Conservation (phyloP, 2,113 vertebrate species). For the Andinoacara biseriatus region DNA sequence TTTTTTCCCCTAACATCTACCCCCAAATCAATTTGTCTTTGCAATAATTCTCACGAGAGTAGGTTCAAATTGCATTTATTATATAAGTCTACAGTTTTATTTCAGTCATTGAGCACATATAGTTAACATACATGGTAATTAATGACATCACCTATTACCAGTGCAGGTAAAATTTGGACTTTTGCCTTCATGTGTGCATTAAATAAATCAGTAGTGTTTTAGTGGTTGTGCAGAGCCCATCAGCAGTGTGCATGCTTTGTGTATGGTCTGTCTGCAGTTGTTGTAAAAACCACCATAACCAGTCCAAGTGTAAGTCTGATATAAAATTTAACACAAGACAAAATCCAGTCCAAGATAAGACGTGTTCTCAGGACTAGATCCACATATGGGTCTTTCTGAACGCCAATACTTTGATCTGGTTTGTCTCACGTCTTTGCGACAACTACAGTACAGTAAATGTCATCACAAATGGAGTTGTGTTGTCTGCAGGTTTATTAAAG, state of each 20-base stretch:
- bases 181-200: background rate
- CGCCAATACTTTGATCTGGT: background rate
- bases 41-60: background rate
- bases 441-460: background rate
- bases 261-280: background rate
- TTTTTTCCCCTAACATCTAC: background rate
- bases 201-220: background rate
- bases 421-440: background rate
- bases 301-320: background rate
- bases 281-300: background rate
- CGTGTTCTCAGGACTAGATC: background rate
- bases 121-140: background rate
- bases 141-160: background rate
- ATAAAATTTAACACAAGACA: background rate
- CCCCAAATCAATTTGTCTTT: conserved; percentile 30
- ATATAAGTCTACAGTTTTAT: background rate
- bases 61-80: background rate
- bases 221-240: background rate
- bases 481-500: conserved; percentile 55
- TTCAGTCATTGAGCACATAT: background rate
- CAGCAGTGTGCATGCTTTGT: background rate
- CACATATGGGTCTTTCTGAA: background rate
- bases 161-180: background rate
- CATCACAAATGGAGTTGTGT: conserved; percentile 17
- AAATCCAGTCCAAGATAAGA: background rate